Evolutionary conservation across 2,888 invertebrate species (phyloP), one percentile per base, ranked within the genome.

Genomic region (Stenodema calcarata): DNA sequence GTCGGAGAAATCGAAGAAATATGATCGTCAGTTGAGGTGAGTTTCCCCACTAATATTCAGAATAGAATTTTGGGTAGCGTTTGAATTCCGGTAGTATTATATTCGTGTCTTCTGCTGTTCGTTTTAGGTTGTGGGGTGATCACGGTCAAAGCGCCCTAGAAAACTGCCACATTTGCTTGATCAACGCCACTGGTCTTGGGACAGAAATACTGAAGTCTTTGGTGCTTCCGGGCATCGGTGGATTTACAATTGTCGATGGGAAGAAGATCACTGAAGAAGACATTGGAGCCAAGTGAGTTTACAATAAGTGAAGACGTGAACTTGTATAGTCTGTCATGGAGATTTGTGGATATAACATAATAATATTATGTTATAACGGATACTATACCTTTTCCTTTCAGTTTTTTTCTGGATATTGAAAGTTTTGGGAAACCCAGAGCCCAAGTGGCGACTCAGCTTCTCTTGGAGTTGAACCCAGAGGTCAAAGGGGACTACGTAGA

Each of bases 131-230:
- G 90, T 99, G 99, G 99, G 99, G 99, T 88, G 99, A 99, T 91
- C 98, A 99, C 92, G 99, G 99, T 0, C 99, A 99, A 92, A 92
- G 93, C 88, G 93, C 96, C 3, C 92, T 99, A 87, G 99, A 99
- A 93, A 93, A 94, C 88, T 95, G 98, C 18, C 96, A 96, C 91
- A 94, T 99, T 89, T 99, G 99, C 91, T 91, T 99, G 30, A 95
- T 99, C 88, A 98, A 98, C 92, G 98, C 98, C 0, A 97, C 96
- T 69, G 97, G 96, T 7, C 93, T 97, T 76, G 99, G 99, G 16
- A 98, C 99, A 30, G 99, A 99, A 93, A 95, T 97, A 87, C 92
- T 99, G 41, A 99, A 99, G 91, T 97, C 97, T 35, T 93, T 99
- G 42, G 96, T 99, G 14, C 92, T 99, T 50, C 99, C 99, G 80